Evolutionary conservation across 2,888 invertebrate genomes (phyloP).

Genomic region (Aproaerema taeniolella): DNA sequence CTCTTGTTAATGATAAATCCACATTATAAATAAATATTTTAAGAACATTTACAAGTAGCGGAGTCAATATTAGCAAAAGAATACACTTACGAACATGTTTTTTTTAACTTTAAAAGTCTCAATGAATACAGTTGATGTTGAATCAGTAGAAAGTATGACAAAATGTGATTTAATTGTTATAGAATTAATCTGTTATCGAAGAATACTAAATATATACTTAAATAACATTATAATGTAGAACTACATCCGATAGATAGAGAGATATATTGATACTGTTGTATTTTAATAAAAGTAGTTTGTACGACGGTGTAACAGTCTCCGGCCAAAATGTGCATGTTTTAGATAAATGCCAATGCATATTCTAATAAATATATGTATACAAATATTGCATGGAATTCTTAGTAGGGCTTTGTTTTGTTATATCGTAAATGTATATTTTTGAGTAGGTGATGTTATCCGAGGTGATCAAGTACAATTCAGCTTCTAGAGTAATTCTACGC

Average conservation of each 20-base stretch:
- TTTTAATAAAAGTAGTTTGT: slow-evolving; percentile 57
- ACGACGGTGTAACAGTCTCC: slow-evolving; percentile 61
- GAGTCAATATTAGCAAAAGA: slow-evolving; percentile 53
- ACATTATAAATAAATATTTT: slow-evolving; percentile 67
- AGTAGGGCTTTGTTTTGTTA: slow-evolving; percentile 39
- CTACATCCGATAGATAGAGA: slow-evolving; percentile 68
- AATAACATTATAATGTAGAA: slow-evolving; percentile 62
- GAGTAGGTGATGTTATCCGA: slow-evolving; percentile 41
- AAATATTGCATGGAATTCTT: slow-evolving; percentile 47
- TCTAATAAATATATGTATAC: slow-evolving; percentile 48
- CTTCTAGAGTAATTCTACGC: slow-evolving; percentile 38
- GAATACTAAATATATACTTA: slow-evolving; percentile 56
- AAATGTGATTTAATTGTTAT: slow-evolving; percentile 75
- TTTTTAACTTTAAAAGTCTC: slow-evolving; percentile 38
- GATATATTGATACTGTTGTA: slow-evolving; percentile 70
- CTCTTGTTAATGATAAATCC: slow-evolving; percentile 51
- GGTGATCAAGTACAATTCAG: slow-evolving; percentile 64
- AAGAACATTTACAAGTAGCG: slow-evolving; percentile 69
- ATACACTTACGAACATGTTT: slow-evolving; percentile 61
- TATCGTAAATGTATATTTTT: slow-evolving; percentile 25
- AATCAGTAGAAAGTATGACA: slow-evolving; percentile 55
- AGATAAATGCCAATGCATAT: slow-evolving; percentile 59
- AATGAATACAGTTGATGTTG: slow-evolving; percentile 46
- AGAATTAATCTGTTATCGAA: slow-evolving; percentile 64
- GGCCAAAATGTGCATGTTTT: slow-evolving; percentile 65